A percentile compares a stretch with the other conserved stretches of the same genome.
Conservation (phyloP, 2,797 vertebrate species). For the Trematomus bernacchii region DNA sequence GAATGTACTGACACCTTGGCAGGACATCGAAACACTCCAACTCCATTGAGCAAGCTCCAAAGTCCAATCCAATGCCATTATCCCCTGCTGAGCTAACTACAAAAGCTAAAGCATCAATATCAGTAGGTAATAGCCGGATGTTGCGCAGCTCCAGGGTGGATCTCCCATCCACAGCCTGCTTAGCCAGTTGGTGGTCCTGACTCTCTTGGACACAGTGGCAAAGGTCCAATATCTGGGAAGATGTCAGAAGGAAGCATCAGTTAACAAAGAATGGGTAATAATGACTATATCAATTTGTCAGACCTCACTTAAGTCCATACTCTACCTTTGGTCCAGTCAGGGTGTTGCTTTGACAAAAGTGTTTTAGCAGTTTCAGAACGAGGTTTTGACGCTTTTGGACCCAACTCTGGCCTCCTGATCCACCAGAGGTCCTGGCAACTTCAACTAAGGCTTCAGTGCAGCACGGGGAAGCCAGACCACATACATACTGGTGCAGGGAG, state of each 20-base stretch:
- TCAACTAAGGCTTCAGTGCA: constrained; percentile 82
- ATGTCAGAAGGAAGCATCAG: neutral
- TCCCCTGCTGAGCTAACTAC: constrained; percentile 79
- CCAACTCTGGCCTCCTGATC: constrained; percentile 52
- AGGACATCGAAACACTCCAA: constrained; percentile 86
- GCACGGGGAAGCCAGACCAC: constrained; percentile 86
- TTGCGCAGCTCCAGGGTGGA: constrained; percentile 89
- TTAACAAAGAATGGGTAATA: neutral
- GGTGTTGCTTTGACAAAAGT: constrained; percentile 75
- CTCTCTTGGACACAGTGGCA: constrained; percentile 90
- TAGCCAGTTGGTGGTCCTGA: constrained; percentile 82
- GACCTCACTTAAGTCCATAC: neutral
- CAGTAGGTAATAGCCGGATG: constrained; percentile 84
- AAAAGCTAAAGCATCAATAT: constrained; percentile 88
- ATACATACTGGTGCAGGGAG: constrained; percentile 88
- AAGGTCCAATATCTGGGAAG: constrained; percentile 84
- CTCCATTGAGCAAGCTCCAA: constrained; percentile 90
- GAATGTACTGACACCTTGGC: constrained; percentile 83
- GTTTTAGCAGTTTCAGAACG: constrained; percentile 80
- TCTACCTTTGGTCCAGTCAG: constrained; percentile 90
- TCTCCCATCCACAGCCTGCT: constrained; percentile 70
- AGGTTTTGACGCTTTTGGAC: constrained; percentile 82
- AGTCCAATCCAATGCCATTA: constrained; percentile 82
- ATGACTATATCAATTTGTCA: neutral
- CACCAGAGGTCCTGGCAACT: constrained; percentile 69